Evolutionary conservation across 2,888 invertebrate species (phyloP).

Genomic region (Hemithea aestivaria): DNA sequence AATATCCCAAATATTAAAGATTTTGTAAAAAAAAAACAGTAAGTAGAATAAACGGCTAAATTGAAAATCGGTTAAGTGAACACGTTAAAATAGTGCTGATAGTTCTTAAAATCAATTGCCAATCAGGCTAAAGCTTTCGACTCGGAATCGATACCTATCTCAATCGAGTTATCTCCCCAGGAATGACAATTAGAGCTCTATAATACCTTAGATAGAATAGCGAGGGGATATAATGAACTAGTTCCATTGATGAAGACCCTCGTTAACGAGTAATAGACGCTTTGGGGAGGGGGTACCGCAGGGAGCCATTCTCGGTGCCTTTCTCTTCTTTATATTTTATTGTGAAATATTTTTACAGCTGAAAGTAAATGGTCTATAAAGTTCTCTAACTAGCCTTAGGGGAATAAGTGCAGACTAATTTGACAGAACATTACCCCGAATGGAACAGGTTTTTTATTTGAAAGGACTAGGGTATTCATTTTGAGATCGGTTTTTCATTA

Average conservation of each 20-base stretch:
- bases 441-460: too few relatives aligned
- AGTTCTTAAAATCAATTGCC: background rate
- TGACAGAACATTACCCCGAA: too few relatives aligned
- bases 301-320: conserved; percentile 5
- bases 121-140: conserved; percentile 2
- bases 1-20: too few relatives aligned
- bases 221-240: conserved; percentile 9
- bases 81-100: too few relatives aligned
- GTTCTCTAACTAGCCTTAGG: too few relatives aligned
- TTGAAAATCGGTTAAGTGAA: too few relatives aligned
- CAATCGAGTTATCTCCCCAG: conserved; percentile 5
- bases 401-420: too few relatives aligned
- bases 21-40: too few relatives aligned
- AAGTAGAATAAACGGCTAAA: too few relatives aligned
- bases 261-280: conserved; percentile 13
- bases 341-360: background rate
- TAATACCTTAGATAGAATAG: conserved; percentile 1
- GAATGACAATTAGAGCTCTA: conserved; percentile 14
- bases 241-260: conserved; percentile 6
- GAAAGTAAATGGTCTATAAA: too few relatives aligned
- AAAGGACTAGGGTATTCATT: too few relatives aligned
- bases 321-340: background rate
- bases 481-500: too few relatives aligned
- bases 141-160: conserved; percentile 3
- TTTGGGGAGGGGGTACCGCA: conserved; percentile 5